phyloP scores from a whole-genome alignment of 2,113 vertebrate species.

The Onychostruthus taczanowskii region DNA sequence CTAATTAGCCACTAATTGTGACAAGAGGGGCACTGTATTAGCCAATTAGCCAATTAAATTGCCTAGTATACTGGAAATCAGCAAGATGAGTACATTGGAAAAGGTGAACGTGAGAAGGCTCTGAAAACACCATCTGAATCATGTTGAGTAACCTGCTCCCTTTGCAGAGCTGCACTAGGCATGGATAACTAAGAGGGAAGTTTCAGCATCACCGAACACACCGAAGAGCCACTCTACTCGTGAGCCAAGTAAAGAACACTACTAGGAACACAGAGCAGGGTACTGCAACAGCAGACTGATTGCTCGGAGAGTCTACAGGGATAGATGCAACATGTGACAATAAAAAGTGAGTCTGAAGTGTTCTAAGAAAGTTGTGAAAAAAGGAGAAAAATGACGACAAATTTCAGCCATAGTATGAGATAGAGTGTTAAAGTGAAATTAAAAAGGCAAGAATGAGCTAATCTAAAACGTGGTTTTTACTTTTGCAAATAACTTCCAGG shows the following conservation, averaged over 20 bases:
- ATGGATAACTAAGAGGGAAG: slow-evolving; percentile 60
- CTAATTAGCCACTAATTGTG: slow-evolving; percentile 61
- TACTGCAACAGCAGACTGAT: slow-evolving; percentile 65
- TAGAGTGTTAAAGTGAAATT: slow-evolving; percentile 79
- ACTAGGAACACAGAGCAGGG: slow-evolving; percentile 73
- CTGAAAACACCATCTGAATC: slow-evolving; percentile 33
- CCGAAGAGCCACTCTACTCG: slow-evolving; percentile 58
- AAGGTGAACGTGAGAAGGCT: slow-evolving; percentile 72
- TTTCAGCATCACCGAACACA: not conserved
- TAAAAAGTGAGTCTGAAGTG: slow-evolving; percentile 80
- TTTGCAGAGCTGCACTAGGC: slow-evolving; percentile 60
- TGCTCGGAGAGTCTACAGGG: slow-evolving; percentile 73
- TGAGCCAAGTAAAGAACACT: slow-evolving; percentile 72
- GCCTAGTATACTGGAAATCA: slow-evolving; percentile 41
- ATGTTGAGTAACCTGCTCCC: slow-evolving; percentile 51
- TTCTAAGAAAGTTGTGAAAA: slow-evolving; percentile 79
- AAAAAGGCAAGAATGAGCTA: slow-evolving; percentile 81
- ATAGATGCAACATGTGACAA: slow-evolving; percentile 79
- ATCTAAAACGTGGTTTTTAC: slow-evolving; percentile 73
- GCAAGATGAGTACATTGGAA: slow-evolving; percentile 69
- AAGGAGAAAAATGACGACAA: slow-evolving; percentile 80
- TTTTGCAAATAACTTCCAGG: slow-evolving; percentile 74
- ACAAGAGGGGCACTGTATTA: slow-evolving; percentile 54
- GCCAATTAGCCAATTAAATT: slow-evolving; percentile 69
- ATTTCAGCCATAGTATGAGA: slow-evolving; percentile 79